Base-by-base conservation (phyloP, 2,797 vertebrate species). In the Malurus leucopterus region DNA sequence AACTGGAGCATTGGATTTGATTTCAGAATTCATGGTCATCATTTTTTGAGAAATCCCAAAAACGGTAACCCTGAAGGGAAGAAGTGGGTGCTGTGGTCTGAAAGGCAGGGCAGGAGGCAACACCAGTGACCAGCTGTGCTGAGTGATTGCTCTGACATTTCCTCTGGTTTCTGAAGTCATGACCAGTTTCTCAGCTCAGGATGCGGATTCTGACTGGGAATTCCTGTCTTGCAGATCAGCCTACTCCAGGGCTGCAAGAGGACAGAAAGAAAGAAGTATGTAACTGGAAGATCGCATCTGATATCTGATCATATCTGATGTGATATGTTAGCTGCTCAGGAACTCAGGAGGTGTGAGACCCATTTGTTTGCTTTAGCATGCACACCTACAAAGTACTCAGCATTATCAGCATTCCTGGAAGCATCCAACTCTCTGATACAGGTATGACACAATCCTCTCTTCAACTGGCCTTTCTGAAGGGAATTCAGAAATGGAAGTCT, bases 121-220 rank as follows among this genome's bases (percentile, higher is more conserved):
- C 1, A 1, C 22, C 30, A 26, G 26, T 1, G 0, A 13, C 51
- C 15, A 15, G 27, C 41, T 15, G 7, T 19, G 59, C 22, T 38
- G 34, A 73, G 27, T 4, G 38, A 34, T 36, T 6, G 14, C 9
- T 55, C 47, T 46, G 15, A n/a, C 4, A 1, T 43, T 57, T 78
- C 38, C 15, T 59, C 43, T 34, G 12, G 15, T 64, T 88, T 75
- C 61, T 43, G 50, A 87, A 70, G 49, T 30, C 3, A 1, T 5
- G 6, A 58, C 30, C 49, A 61, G 3, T 54, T 68, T 61, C 43
- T 47, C 53, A 86, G 50, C 46, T 86, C 22, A 64, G 22, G 29
- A 67, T 73, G 15, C 27, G 71, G 30, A 54, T 69, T 72, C 58
- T 83, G 62, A 50, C 65, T 51, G 23, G 41, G 32, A 76, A 76